phyloP scores from a whole-genome alignment of 1,140 invertebrate genomes.

The Eueides isabella region DNA sequence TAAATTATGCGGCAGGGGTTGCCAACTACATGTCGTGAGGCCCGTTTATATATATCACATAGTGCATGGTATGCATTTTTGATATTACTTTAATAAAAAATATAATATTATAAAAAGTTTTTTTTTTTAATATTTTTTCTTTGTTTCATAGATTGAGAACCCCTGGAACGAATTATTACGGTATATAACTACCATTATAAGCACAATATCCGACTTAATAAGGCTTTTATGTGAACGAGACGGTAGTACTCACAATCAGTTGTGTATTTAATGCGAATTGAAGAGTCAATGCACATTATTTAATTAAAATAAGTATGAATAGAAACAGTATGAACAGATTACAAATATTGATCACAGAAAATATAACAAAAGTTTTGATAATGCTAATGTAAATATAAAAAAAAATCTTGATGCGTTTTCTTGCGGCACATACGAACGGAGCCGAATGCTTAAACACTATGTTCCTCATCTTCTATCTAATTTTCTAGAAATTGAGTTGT shows the following conservation, averaged over 20 bases:
- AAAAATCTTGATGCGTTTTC: no score
- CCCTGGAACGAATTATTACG: background rate
- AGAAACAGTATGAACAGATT: background rate
- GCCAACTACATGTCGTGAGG: background rate
- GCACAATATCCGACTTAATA: background rate
- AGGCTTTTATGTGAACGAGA: constrained; percentile 13
- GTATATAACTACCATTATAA: constrained; percentile 3
- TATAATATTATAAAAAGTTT: no score
- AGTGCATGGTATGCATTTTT: background rate
- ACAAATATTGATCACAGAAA: background rate
- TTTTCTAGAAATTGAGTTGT: no score
- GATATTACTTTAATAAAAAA: background rate
- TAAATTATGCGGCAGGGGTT: constrained; percentile 56
- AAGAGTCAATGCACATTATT: background rate
- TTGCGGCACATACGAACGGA: no score
- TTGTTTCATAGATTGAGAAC: background rate
- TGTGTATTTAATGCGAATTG: constrained; percentile 5
- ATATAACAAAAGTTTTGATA: no score
- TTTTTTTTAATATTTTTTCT: no score
- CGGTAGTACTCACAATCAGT: constrained; percentile 13
- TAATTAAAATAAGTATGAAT: background rate
- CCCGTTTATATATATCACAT: background rate
- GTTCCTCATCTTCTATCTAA: no score
- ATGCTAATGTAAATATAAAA: no score
- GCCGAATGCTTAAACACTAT: no score